These are phyloP conservation scores for Epinotia demarniana DNA, from an alignment of 2,888 invertebrate species.

Conservation along the genomic window DNA sequence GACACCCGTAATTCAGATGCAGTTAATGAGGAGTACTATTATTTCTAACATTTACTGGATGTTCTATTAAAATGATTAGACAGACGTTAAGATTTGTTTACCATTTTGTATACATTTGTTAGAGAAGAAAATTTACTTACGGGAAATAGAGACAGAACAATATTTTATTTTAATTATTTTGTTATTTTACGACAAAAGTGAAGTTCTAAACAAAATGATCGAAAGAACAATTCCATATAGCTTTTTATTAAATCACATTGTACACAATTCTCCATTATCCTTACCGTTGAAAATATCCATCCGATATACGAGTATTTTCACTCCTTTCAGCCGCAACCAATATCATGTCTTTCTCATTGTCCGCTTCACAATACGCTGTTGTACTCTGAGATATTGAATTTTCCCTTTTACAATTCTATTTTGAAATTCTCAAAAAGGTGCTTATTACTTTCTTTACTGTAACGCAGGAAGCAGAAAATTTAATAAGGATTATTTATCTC, in stretches of 20 bases:
- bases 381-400: constrained; percentile 46
- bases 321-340: constrained; percentile 41
- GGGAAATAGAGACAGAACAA: too few species aligned
- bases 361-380: constrained; percentile 42
- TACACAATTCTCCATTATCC: constrained; percentile 38
- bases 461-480: constrained; percentile 9
- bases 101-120: too few species aligned
- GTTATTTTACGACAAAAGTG: not conserved
- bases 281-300: constrained; percentile 31
- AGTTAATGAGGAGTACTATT: constrained; percentile 7
- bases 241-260: constrained; percentile 38
- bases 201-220: constrained; percentile 1
- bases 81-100: not conserved
- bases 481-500: constrained; percentile 4
- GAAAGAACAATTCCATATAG: not conserved
- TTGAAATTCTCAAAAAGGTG: constrained; percentile 22
- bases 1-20: not conserved
- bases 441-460: not conserved
- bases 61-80: not conserved
- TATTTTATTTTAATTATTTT: not conserved
- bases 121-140: too few species aligned
- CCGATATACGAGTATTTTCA: constrained; percentile 44
- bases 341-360: constrained; percentile 50
- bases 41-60: not conserved
- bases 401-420: constrained; percentile 36